Evolutionary conservation across 2,113 vertebrate species (phyloP).

Genomic region (Zosterops pallidus): DNA sequence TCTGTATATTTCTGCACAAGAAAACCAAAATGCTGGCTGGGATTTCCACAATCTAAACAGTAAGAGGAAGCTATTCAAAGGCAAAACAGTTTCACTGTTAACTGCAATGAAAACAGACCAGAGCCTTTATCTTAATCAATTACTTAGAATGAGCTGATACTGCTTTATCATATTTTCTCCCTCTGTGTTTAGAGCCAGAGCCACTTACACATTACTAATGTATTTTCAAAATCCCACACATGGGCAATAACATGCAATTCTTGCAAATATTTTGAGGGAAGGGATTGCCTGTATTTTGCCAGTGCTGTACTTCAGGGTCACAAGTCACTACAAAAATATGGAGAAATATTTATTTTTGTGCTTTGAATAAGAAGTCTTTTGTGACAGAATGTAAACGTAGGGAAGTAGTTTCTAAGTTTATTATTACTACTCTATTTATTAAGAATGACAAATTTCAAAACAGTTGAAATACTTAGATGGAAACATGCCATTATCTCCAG

Average conservation of each 20-base stretch:
- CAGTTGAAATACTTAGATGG: neutral
- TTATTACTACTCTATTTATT: neutral
- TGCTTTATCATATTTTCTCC: neutral
- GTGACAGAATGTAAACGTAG: neutral
- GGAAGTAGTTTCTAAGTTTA: neutral
- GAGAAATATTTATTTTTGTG: neutral
- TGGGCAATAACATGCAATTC: neutral
- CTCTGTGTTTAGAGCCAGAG: neutral
- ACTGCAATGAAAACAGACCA: neutral
- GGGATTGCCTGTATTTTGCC: neutral
- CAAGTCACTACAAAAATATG: neutral
- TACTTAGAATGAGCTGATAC: neutral
- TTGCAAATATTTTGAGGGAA: neutral
- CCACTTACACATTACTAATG: neutral
- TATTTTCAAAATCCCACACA: neutral
- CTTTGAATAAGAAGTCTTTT: neutral
- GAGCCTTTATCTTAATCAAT: neutral
- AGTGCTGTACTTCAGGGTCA: neutral
- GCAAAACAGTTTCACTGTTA: neutral
- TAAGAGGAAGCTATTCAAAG: constrained; percentile 4
- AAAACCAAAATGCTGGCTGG: neutral
- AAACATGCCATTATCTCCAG: neutral
- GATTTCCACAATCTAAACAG: neutral
- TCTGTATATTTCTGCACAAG: neutral
- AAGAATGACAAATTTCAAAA: neutral